Percentiles rank a stretch among this genome's conserved stretches.
These are phyloP conservation scores for Sapajus apella DNA, from an alignment of 2,113 vertebrate species.

Conservation along the genomic window DNA sequence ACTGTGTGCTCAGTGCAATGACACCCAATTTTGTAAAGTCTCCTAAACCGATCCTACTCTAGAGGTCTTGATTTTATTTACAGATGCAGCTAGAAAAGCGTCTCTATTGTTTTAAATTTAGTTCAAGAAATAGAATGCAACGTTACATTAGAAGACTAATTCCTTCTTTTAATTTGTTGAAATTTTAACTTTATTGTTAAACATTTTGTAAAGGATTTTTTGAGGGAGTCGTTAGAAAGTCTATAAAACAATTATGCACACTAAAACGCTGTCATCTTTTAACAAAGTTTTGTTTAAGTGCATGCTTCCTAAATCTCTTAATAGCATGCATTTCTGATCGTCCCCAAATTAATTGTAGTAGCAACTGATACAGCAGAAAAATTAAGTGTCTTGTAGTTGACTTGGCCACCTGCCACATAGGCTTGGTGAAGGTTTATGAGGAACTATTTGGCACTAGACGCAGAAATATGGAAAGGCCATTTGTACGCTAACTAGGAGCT, in stretches of 20 bases:
- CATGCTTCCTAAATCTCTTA: not conserved
- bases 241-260: not conserved
- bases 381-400: not conserved
- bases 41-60: not conserved
- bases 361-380: not conserved
- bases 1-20: not conserved
- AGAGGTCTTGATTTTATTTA: not conserved
- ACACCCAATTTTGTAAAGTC: not conserved
- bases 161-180: not conserved
- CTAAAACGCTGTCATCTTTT: not conserved
- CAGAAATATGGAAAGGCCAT: not conserved
- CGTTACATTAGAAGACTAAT: not conserved
- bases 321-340: not conserved
- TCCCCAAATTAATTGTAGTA: not conserved
- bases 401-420: not conserved
- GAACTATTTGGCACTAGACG: not conserved
- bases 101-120: not conserved
- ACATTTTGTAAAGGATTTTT: not conserved
- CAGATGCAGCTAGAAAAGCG: not conserved
- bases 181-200: slow-evolving; percentile 29
- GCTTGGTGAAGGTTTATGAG: not conserved
- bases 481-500: not conserved
- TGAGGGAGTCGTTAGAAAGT: not conserved
- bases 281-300: not conserved
- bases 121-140: not conserved